Evolutionary conservation across 23 tunicate genomes (phyloP).

Genomic region (Halocynthia aurantium): DNA sequence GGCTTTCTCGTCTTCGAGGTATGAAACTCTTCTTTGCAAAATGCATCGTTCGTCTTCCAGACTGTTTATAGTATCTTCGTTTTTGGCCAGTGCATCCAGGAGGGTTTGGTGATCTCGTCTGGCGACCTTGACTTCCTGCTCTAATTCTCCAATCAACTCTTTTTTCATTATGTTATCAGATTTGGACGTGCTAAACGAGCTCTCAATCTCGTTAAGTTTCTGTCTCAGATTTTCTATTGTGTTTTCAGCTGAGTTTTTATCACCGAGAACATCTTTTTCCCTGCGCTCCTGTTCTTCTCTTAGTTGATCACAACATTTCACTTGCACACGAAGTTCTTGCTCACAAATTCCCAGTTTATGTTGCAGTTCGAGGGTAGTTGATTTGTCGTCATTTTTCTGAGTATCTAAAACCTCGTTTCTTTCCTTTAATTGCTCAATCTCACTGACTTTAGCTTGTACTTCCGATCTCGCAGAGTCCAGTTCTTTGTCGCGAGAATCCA

Average conservation of each 20-base stretch:
- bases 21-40: slow-evolving; percentile 41
- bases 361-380: slow-evolving; percentile 39
- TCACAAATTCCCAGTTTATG: slow-evolving; percentile 51
- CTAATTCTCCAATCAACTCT: slow-evolving; percentile 29
- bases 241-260: slow-evolving; percentile 21
- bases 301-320: slow-evolving; percentile 67
- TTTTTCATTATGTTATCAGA: slow-evolving; percentile 34
- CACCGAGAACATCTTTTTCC: slow-evolving; percentile 21
- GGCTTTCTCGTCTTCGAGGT: slow-evolving; percentile 42
- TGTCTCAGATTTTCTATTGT: slow-evolving; percentile 46
- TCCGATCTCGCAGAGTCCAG: slow-evolving; percentile 45
- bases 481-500: slow-evolving; percentile 61
- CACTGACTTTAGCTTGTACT: slow-evolving; percentile 25
- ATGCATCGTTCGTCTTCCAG: slow-evolving; percentile 50
- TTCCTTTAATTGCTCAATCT: slow-evolving; percentile 36
- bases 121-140: slow-evolving; percentile 41
- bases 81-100: slow-evolving; percentile 63
- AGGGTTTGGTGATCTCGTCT: slow-evolving; percentile 63
- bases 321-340: slow-evolving; percentile 63
- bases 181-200: slow-evolving; percentile 33
- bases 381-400: slow-evolving; percentile 47
- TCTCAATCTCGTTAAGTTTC: slow-evolving; percentile 22
- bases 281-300: slow-evolving; percentile 49
- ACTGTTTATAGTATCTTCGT: slow-evolving; percentile 54
- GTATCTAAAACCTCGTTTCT: slow-evolving; percentile 41